Evolutionary conservation across 1,140 invertebrate genomes (phyloP).

Genomic region (Microplitis demolitor): DNA sequence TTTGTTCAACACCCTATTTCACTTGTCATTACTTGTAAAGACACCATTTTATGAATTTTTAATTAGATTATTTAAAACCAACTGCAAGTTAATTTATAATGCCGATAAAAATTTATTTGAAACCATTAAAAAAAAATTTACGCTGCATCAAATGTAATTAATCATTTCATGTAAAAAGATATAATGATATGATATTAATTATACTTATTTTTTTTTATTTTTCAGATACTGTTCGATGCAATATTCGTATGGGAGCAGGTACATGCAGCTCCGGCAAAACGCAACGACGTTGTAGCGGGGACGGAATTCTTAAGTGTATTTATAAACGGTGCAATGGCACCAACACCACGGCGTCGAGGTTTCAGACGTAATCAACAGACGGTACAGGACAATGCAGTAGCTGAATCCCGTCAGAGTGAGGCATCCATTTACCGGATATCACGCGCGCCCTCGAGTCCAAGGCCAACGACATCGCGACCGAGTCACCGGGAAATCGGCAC

Average conservation of each 20-base stretch:
- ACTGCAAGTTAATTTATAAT: neutral
- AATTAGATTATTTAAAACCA: neutral
- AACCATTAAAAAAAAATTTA: no score
- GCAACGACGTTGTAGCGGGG: slow-evolving; percentile 63
- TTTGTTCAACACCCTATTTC: neutral
- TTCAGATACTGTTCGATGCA: slow-evolving; percentile 54
- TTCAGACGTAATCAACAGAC: slow-evolving; percentile 39
- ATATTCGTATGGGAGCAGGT: slow-evolving; percentile 47
- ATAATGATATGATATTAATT: no score
- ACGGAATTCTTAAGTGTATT: slow-evolving; percentile 66
- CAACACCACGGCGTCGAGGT: slow-evolving; percentile 49
- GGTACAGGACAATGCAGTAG: slow-evolving; percentile 46
- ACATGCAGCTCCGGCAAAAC: slow-evolving; percentile 38
- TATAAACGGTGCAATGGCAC: slow-evolving; percentile 59
- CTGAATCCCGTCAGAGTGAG: slow-evolving; percentile 53
- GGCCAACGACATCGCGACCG: slow-evolving; percentile 32
- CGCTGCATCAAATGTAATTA: no score
- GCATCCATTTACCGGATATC: slow-evolving; percentile 55
- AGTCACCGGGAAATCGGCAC: slow-evolving; percentile 29
- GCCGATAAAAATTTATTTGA: no score
- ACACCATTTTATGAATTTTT: no score
- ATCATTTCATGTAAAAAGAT: no score
- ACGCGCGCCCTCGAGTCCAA: slow-evolving; percentile 41
- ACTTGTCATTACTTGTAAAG: neutral
- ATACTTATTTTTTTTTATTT: slow-evolving; percentile 13